Base-by-base conservation (phyloP, 1,140 invertebrate genomes). In the Tetragnatha versicolor region DNA sequence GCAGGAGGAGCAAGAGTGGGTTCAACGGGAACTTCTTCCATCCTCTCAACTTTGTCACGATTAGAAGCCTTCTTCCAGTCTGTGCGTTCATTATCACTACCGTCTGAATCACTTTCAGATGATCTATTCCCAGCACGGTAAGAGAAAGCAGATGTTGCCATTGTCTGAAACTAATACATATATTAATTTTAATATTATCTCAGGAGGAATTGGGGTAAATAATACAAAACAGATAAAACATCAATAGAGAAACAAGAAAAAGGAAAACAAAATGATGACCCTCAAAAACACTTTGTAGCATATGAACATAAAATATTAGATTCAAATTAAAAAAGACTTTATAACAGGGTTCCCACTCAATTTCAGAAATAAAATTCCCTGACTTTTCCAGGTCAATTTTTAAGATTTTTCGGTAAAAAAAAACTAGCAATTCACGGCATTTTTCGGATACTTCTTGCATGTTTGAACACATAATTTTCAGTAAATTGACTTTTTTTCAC, bases 81-180 rank as follows among this genome's bases (percentile, higher is more conserved):
- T 10, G 7, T 29, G 14, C 45, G 42, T 66, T 66, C 73, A 9
- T 65, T 51, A 29, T 65, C 60, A 55, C 73, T 77, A 22, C 55
- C 58, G 2, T 65, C 73, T 29, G 73, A 77, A 42, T 77, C 73
- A 65, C 33, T 39, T 20, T 53, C 60, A n/a, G 73, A 76, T 9
- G 47, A 27, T 7, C 20, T 29, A 42, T 35, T 25, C 2, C 42
- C 45, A 29, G 20, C 29, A 1, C 53, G 69, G 31, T 73, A 73
- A 45, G 51, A 27, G 45, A 73, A 42, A 27, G 51, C 51, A 42
- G 35, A 31, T 29, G 69, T 37, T 27, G 37, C 29, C 61, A 65
- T 65, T 65, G 22, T 29, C 39, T 39, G 27, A 65, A 65, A 65
- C 3, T 27, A 65, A n/a, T n/a, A n/a, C n/a, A n/a, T n/a, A n/a